Evolutionary conservation across 1,140 invertebrate species (phyloP).

Genomic region (Aphis craccivora): DNA sequence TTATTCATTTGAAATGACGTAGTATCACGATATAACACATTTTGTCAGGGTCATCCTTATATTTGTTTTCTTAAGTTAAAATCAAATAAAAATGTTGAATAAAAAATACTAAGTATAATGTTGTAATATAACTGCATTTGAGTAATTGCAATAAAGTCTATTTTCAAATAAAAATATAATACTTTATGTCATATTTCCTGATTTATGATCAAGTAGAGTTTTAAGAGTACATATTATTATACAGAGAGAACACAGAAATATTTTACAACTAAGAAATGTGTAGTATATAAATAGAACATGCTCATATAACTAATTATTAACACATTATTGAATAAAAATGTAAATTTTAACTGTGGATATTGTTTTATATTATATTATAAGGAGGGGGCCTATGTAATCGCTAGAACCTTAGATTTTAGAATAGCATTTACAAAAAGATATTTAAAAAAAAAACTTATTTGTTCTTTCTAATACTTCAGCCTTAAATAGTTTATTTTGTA

Average conservation of each 20-base stretch:
- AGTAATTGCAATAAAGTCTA: not conserved
- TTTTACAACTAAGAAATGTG: not conserved
- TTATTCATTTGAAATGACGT: constrained; percentile 13
- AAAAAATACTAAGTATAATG: not conserved
- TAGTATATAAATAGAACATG: constrained; percentile 15
- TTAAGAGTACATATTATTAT: not conserved
- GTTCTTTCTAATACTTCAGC: not conserved
- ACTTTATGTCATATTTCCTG: not conserved
- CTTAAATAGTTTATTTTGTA: not conserved
- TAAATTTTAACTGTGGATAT: too few species aligned
- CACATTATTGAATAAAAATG: not conserved
- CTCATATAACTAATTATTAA: not conserved
- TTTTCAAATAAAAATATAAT: constrained; percentile 13
- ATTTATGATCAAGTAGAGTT: constrained; percentile 24
- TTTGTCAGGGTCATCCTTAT: constrained; percentile 4
- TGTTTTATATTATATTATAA: not conserved
- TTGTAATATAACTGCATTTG: not conserved
- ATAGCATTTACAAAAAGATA: not conserved
- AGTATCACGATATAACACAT: not conserved
- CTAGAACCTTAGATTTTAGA: not conserved
- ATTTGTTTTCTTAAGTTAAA: not conserved
- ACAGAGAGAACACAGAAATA: not conserved
- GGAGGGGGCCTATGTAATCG: not conserved
- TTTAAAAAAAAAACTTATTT: too few species aligned
- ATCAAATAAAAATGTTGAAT: not conserved